phyloP scores from a whole-genome alignment of 2,888 invertebrate genomes.

The Parnassius apollo region DNA sequence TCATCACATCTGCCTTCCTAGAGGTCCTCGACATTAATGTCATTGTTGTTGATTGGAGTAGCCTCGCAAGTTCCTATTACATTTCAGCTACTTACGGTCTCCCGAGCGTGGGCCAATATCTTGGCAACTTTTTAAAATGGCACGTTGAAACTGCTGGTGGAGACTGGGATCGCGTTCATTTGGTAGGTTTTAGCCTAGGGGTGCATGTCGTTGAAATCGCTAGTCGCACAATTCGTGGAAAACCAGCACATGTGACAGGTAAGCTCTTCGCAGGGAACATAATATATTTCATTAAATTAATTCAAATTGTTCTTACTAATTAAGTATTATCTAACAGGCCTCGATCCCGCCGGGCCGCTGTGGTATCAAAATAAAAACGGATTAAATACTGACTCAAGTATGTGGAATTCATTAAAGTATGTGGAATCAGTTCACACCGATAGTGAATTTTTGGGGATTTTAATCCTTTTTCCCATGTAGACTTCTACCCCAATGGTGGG shows the following conservation, averaged over 20 bases:
- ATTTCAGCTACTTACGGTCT: slow-evolving; percentile 32
- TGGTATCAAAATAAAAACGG: slow-evolving; percentile 46
- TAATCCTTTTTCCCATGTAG: slow-evolving; percentile 41
- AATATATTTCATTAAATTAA: background rate
- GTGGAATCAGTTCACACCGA: slow-evolving; percentile 64
- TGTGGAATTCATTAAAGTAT: too few relatives aligned
- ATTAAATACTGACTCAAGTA: slow-evolving; percentile 39
- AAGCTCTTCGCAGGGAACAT: background rate
- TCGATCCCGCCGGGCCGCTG: slow-evolving; percentile 56
- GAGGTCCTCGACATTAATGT: slow-evolving; percentile 44
- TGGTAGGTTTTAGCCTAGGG: slow-evolving; percentile 58
- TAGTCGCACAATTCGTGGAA: slow-evolving; percentile 41
- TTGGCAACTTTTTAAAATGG: slow-evolving; percentile 46
- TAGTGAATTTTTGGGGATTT: slow-evolving; percentile 51
- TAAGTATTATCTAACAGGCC: slow-evolving; percentile 6
- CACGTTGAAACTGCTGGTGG: slow-evolving; percentile 45
- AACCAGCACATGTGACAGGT: slow-evolving; percentile 43
- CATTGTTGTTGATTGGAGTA: slow-evolving; percentile 51
- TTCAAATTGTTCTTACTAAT: too few relatives aligned
- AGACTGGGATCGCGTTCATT: slow-evolving; percentile 48
- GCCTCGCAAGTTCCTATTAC: slow-evolving; percentile 35
- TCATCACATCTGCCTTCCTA: slow-evolving; percentile 46
- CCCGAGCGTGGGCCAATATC: slow-evolving; percentile 34
- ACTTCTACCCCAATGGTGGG: slow-evolving; percentile 65
- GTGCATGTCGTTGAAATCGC: slow-evolving; percentile 56